Percentiles rank a stretch among this genome's conserved stretches.
Evolutionary conservation across 2,888 invertebrate genomes (phyloP).

Genomic region (Calameuta filiformis): DNA sequence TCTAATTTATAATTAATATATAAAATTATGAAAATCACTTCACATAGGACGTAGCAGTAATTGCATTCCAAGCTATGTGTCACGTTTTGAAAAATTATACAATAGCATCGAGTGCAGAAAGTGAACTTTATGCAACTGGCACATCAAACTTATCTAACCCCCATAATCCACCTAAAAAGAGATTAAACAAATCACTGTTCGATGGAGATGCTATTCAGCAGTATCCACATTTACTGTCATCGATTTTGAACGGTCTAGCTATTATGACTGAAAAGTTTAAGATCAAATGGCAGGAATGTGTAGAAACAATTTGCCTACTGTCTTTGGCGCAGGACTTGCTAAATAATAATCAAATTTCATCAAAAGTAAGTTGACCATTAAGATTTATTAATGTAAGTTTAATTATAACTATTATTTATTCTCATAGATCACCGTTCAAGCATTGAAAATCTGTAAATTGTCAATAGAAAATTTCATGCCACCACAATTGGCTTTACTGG

Average conservation of each 20-base stretch:
- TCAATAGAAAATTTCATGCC: conserved; percentile 81
- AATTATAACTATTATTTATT: conserved; percentile 29
- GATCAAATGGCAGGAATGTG: conserved; percentile 82
- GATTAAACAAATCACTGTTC: conserved; percentile 41
- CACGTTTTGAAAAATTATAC: conserved; percentile 58
- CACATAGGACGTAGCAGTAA: conserved; percentile 58
- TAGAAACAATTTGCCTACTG: conserved; percentile 78
- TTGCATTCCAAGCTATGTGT: conserved; percentile 58
- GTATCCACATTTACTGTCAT: conserved; percentile 70
- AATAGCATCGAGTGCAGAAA: conserved; percentile 25
- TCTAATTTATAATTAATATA: not conserved
- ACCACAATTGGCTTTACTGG: conserved; percentile 79
- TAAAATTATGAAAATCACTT: not conserved
- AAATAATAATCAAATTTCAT: not conserved
- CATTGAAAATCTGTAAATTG: conserved; percentile 76
- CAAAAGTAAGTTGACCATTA: not conserved
- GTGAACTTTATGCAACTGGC: not conserved
- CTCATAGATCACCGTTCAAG: conserved; percentile 76
- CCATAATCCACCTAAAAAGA: conserved; percentile 31
- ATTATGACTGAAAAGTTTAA: conserved; percentile 76
- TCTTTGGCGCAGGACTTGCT: conserved; percentile 56
- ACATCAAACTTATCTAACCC: conserved; percentile 15
- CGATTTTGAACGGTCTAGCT: conserved; percentile 75
- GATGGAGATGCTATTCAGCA: conserved; percentile 64
- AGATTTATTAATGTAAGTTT: not conserved